Base-by-base conservation (phyloP, 37 sponge, comb jelly and placozoan species). In the Geodia barretti region DNA sequence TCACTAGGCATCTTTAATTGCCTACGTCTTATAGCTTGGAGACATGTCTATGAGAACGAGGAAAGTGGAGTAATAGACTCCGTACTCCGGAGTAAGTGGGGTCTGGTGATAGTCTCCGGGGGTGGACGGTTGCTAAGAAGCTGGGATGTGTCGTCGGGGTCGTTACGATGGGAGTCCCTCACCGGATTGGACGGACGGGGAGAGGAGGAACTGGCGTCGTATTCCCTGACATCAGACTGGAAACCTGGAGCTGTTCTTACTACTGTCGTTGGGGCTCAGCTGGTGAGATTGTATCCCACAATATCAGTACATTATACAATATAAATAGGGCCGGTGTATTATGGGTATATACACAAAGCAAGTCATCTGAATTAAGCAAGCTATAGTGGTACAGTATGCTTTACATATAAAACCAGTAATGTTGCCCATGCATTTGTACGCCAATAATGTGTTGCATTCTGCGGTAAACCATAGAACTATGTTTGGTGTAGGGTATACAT, bases 131-230 rank as follows among this genome's bases (percentile, higher is more conserved):
- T 90, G 79, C 62, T 95, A 25, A 78, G 93, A 11, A 64, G 78
- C 0, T 95, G 96, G 96, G 90, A 95, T 42, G 14, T 79, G 5
- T 79, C 68, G 61, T 54, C 86, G 0, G 96, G 96, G 23, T 30
- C 58, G 21, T 63, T 95, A 26, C 58, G 78, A n/a, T 95, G 93
- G 93, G 96, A 95, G 76, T 39, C 62, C 2, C 35, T 70, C 21
- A 75, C 72, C 21, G 38, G 41, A 1, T 43, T 76, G 3, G 35
- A 5, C 70, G 8, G 62, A n/a, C n/a, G n/a, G n/a, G n/a, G n/a
- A n/a, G 25, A 38, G 14, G 37, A 69, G 7, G 54, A 47, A 47
- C 54, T 17, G 54, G 11, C 14, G 54, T 7, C 7, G 14, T 62
- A 69, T 19, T 78, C 79, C 35, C 78, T 84, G 33, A 38, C 68